Evolutionary conservation across 2,797 vertebrate species (phyloP), one percentile per base, ranked within the genome.

Genomic region (Danio jaintianensis): DNA sequence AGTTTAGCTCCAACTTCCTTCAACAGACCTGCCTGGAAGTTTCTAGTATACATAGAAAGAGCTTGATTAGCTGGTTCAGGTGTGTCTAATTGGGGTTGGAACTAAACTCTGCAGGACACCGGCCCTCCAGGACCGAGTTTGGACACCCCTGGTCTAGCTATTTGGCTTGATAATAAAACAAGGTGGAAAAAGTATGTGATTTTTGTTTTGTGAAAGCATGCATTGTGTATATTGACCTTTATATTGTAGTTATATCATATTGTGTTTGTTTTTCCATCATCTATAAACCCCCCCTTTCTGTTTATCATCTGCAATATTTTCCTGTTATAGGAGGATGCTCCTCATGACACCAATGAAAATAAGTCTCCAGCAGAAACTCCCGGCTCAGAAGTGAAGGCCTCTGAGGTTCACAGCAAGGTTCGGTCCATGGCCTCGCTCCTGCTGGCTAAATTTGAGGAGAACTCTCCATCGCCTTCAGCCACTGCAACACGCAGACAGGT

Each of bases 371-470:
- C 92, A 11, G 92, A 91, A 69, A 91, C 87, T 0, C 84, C 91
- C 6, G 90, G 93, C 88, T 91, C 92, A 0, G 94, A 95, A 59
- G 86, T 91, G 55, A 90, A 70, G 12, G 15, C n/a, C 6, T 78
- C 80, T 0, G 75, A 91, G 9, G 86, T 93, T 4, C 92, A 93
- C 82, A 96, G 95, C 88, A 96, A 94, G 86, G 97, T 99, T 71
- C 96, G 96, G 79, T 94, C 95, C 73, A 96, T 98, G 94, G 96
- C 97, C 47, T 96, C 93, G 38, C 96, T 96, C 86, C 92, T 99
- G 16, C 93, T 97, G 89, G 96, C 96, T 36, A 98, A 97, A 86
- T 95, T 98, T 69, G 95, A 96, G 15, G 93, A 96, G 87, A 94
- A 93, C 1, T 91, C 92, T 0, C 92, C 94, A 0, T 68, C 84